Base-by-base conservation (phyloP, 1,140 invertebrate genomes). In the Neodiprion virginianus region DNA sequence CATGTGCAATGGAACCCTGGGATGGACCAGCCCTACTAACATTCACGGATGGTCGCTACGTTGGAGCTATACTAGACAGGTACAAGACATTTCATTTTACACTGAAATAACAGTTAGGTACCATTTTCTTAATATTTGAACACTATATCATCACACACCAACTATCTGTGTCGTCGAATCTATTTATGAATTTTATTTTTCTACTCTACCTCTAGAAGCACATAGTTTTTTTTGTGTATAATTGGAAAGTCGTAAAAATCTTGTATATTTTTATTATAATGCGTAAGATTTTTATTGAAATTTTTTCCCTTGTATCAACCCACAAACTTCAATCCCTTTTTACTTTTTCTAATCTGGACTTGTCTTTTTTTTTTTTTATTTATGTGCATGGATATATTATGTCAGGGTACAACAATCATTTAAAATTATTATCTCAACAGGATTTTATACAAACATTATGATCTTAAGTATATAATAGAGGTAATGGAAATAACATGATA, bases 1-100 rank as follows among this genome's bases (percentile, higher is more conserved):
- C 97, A 0, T 99, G 97, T 85, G 94, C 93, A 2, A 99, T 99
- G 98, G 98, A 99, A 87, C 98, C 98, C 0, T 99, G 98, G 98
- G 98, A 99, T 89, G 98, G 98, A 50, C 93, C 96, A 69, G 98
- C 98, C 23, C 89, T 99, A 14, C 92, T 99, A 48, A 97, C 98
- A 0, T 99, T 99, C 88, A 98, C 97, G 53, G 98, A 99, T 90
- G 98, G 98, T n/a, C 93, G 98, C 48, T 99, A 97, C 84, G 95
- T 99, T 82, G 98, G 98, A 50, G 95, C 95, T 75, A 95, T 95
- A 75, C 85, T 96, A 68, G 95, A 96, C 88, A 90, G 91, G 91
- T 92, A 89, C 77, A 86, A 80, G 53, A 7, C 23, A 67, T 40
- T 61, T 7, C 69, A 17, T 68, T 53, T 74, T 74, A 70, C 53